phyloP scores from a whole-genome alignment of 2,888 invertebrate genomes.

The Agriotes lineatus region DNA sequence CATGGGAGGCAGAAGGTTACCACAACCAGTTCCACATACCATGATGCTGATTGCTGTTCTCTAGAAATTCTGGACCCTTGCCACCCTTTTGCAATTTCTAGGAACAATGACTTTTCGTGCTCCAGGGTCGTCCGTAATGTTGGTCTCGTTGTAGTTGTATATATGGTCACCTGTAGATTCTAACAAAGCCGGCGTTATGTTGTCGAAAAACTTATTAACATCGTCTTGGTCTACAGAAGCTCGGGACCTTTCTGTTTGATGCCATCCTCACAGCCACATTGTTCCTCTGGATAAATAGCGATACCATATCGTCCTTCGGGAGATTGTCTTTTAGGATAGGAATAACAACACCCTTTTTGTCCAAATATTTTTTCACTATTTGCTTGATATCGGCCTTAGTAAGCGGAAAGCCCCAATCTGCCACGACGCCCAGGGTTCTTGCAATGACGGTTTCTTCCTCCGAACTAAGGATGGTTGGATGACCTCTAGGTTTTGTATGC shows the following conservation, averaged over 20 bases:
- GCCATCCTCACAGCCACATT: slow-evolving; percentile 17
- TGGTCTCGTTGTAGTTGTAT: slow-evolving; percentile 58
- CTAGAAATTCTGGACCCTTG: neutral
- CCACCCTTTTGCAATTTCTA: slow-evolving; percentile 5
- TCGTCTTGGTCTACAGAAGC: slow-evolving; percentile 8
- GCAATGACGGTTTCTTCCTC: slow-evolving; percentile 21
- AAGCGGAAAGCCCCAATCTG: slow-evolving; percentile 35
- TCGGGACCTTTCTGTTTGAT: slow-evolving; percentile 26
- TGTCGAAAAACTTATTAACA: neutral
- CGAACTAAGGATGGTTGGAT: slow-evolving; percentile 29
- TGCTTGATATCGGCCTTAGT: slow-evolving; percentile 24
- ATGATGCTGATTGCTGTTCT: slow-evolving; percentile 51
- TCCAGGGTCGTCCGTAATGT: slow-evolving; percentile 53
- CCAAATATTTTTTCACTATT: slow-evolving; percentile 27
- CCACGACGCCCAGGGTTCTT: slow-evolving; percentile 25
- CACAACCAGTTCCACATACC: slow-evolving; percentile 54
- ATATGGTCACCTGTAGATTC: neutral
- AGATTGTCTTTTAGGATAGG: slow-evolving; percentile 11
- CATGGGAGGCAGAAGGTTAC: slow-evolving; percentile 40
- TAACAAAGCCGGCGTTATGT: neutral
- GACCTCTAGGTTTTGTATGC: slow-evolving; percentile 22
- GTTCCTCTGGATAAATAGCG: slow-evolving; percentile 19
- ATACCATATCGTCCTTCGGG: slow-evolving; percentile 19
- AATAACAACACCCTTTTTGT: slow-evolving; percentile 28
- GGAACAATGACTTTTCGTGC: slow-evolving; percentile 52